Percentiles rank a stretch among this genome's conserved stretches.
Evolutionary conservation across 2,797 vertebrate species (phyloP).

Genomic region (Helarctos malayanus): DNA sequence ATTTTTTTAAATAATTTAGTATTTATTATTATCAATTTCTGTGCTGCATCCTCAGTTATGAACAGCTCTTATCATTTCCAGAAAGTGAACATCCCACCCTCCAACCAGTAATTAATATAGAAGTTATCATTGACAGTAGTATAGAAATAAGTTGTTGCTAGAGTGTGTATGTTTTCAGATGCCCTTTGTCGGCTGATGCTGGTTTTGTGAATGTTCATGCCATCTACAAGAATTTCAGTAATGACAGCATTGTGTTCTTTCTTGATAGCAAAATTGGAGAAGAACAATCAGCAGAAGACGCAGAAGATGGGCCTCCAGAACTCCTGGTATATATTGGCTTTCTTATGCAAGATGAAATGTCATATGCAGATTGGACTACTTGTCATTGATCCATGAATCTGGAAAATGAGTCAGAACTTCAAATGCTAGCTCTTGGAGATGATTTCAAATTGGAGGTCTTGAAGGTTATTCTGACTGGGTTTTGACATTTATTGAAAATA

Average conservation of each 20-base stretch:
- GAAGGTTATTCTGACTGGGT: conserved; percentile 29
- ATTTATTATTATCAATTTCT: not conserved
- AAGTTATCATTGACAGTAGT: not conserved
- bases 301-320: conserved; percentile 97
- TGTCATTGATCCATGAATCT: conserved; percentile 13
- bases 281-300: conserved; percentile 96
- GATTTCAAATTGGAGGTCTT: conserved; percentile 46
- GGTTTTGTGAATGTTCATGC: not conserved
- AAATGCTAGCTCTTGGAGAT: conserved; percentile 20
- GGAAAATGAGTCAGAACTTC: conserved; percentile 43
- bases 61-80: not conserved
- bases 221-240: not conserved
- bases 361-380: not conserved
- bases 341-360: conserved; percentile 21
- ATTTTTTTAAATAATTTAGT: conserved; percentile 11
- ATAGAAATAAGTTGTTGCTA: not conserved
- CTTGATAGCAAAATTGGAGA: conserved; percentile 96
- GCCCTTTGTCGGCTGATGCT: not conserved
- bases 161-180: not conserved
- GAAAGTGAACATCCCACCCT: conserved; percentile 11
- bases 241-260: conserved; percentile 58
- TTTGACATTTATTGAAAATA: conserved; percentile 37
- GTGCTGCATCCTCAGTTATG: not conserved
- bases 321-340: conserved; percentile 91
- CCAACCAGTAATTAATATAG: not conserved